Conservation (phyloP, 2,113 vertebrate species). For the Danionella cerebrum region DNA sequence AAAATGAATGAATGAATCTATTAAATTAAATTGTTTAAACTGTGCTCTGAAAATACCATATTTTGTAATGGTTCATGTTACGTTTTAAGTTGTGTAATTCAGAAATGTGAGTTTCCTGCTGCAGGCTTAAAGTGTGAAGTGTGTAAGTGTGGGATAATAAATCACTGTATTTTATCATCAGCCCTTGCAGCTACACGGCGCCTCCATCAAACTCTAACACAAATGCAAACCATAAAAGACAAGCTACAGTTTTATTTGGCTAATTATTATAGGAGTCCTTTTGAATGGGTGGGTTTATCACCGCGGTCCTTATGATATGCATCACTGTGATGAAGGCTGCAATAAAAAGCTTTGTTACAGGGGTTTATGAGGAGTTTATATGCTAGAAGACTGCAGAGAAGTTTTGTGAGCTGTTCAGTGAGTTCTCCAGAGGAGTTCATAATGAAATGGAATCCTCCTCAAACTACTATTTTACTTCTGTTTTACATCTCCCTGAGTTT, state of each 20-base stretch:
- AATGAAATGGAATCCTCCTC: too few species aligned
- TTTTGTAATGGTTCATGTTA: neutral
- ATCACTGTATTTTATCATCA: neutral
- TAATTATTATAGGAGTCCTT: slow-evolving; percentile 1
- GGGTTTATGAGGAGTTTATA: slow-evolving; percentile 11
- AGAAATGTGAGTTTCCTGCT: slow-evolving; percentile 5
- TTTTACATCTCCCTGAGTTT: too few species aligned
- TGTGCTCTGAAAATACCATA: neutral
- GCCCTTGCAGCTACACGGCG: neutral
- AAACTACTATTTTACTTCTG: too few species aligned
- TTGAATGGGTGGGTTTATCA: neutral
- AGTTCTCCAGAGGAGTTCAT: too few species aligned
- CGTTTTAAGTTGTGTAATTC: slow-evolving; percentile 9
- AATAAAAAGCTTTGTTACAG: slow-evolving; percentile 14
- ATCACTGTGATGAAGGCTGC: neutral
- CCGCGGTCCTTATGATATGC: neutral
- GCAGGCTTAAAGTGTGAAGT: neutral
- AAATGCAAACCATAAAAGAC: neutral
- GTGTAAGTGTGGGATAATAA: neutral
- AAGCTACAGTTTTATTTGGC: neutral
- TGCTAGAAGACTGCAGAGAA: neutral
- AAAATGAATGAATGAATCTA: too few species aligned
- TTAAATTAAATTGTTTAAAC: too few species aligned
- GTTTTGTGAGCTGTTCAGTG: too few species aligned
- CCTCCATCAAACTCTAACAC: neutral